Evolutionary conservation across 2,797 vertebrate genomes (phyloP).

Genomic region (Geotrypetes seraphini): DNA sequence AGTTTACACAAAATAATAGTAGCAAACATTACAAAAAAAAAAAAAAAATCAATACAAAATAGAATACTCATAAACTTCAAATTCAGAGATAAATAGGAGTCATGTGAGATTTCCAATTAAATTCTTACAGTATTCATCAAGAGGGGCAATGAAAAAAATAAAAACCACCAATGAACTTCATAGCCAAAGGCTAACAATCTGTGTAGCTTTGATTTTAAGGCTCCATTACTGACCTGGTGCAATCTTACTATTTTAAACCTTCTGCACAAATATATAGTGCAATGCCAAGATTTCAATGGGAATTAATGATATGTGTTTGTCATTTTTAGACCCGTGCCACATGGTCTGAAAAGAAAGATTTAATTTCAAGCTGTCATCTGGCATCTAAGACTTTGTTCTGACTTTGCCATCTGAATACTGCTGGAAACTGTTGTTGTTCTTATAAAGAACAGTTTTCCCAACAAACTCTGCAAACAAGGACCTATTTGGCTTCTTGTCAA

Average conservation of each 20-base stretch:
- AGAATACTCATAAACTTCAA: no score
- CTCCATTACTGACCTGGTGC: neutral
- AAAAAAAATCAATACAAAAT: no score
- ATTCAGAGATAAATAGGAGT: no score
- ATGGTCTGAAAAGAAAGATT: neutral
- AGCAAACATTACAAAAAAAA: no score
- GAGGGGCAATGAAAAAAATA: neutral
- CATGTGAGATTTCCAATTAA: no score
- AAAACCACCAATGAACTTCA: neutral
- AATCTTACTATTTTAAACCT: neutral
- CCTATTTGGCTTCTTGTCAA: neutral
- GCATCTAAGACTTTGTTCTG: neutral
- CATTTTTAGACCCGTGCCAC: slow-evolving; percentile 1
- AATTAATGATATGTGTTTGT: neutral
- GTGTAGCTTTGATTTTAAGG: neutral
- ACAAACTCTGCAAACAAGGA: neutral
- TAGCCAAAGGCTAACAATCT: neutral
- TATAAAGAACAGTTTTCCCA: neutral
- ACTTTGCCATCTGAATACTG: slow-evolving; percentile 7
- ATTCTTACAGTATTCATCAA: no score
- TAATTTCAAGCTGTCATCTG: neutral
- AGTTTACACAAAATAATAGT: no score
- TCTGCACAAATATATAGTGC: neutral
- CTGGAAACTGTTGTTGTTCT: slow-evolving; percentile 1
- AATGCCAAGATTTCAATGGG: no score